Evolutionary conservation across 2,888 invertebrate species (phyloP), one percentile per base, ranked within the genome.

Genomic region (Erpobdella octoculata): DNA sequence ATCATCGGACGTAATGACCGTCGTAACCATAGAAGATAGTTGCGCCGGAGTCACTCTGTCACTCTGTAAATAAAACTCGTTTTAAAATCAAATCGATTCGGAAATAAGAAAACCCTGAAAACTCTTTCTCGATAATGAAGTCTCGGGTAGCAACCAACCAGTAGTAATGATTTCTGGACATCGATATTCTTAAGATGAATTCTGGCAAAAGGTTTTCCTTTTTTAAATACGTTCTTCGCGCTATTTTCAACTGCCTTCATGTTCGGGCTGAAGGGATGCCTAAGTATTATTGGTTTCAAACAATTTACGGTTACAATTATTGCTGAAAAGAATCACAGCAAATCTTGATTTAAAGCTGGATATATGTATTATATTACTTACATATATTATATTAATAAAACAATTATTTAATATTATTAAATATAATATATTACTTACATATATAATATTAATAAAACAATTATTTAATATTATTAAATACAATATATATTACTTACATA

Each of bases 261-360:
- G 69, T 69, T 69, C 3, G 69, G 69, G 36, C 35, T 69, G 58
- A 69, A 69, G n/a, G 69, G 33, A 12, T 33, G 35, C 15, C 69
- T 69, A 36, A 8, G 8, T 33, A 35, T 35, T n/a, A n/a, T n/a
- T n/a, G n/a, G n/a, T n/a, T n/a, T n/a, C n/a, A 33, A 28, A 62
- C 25, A 12, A 21, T 2, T 28, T 33, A n/a, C 9, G 1, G 28
- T 12, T 62, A 31, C 21, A 21, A 25, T 25, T 15, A 59, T 28
- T 15, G 18, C n/a, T 21, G 28, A 28, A 61, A 61, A 61, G 61
- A 33, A 21, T 8, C 6, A 61, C 31, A 61, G 4, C 61, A 31
- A n/a, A 61, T 25, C 31, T 31, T 33, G 33, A 21, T 21, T 21
- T 33, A n/a, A 1, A 28, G 9, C 31, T 12, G 8, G n/a, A n/a